phyloP scores from a whole-genome alignment of 1,140 invertebrate genomes.

The Caerostris darwini region DNA sequence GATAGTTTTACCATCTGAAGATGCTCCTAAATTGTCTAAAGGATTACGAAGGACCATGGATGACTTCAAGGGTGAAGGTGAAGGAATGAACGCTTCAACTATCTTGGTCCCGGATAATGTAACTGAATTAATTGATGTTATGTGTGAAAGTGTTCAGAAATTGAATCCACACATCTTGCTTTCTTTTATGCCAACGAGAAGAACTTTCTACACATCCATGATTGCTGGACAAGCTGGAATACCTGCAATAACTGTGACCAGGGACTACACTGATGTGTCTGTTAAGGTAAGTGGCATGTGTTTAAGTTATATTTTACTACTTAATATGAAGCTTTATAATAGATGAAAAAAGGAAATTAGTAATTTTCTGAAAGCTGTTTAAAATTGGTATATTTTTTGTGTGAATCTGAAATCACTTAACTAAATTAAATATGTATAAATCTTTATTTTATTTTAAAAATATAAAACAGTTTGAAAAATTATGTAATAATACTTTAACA shows the following conservation, averaged over 20 bases:
- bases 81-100: constrained; percentile 61
- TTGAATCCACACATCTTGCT: constrained; percentile 52
- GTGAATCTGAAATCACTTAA: too few relatives aligned
- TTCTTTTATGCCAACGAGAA: constrained; percentile 43
- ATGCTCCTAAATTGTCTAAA: constrained; percentile 50
- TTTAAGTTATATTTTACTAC: neutral
- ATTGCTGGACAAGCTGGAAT: constrained; percentile 62
- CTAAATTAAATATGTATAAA: too few relatives aligned
- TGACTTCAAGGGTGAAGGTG: constrained; percentile 16
- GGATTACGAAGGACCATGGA: constrained; percentile 65
- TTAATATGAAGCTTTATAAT: neutral
- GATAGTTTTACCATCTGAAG: constrained; percentile 62
- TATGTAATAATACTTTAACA: too few relatives aligned
- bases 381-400: too few relatives aligned
- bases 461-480: too few relatives aligned
- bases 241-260: constrained; percentile 42
- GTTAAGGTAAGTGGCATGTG: constrained; percentile 22
- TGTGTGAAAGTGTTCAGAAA: constrained; percentile 53
- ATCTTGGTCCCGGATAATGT: constrained; percentile 30
- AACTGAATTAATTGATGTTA: constrained; percentile 40
- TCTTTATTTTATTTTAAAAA: too few relatives aligned
- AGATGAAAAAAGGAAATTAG: neutral
- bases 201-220: constrained; percentile 58
- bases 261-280: constrained; percentile 56
- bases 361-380: too few relatives aligned